phyloP scores from a whole-genome alignment of 2,888 invertebrate species.

The Slavum lentiscoides region DNA sequence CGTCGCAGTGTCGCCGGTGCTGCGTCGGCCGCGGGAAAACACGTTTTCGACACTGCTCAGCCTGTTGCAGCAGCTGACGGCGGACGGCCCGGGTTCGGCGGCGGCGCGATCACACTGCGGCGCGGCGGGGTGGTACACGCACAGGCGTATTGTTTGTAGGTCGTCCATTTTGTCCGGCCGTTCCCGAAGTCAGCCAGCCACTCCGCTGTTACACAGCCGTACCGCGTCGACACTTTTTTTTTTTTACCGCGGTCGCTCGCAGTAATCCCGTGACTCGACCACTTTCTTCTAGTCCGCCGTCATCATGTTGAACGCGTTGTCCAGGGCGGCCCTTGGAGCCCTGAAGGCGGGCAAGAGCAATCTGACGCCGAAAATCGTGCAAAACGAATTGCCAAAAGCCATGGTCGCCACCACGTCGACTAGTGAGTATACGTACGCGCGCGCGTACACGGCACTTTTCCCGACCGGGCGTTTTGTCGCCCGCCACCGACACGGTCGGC shows the following conservation, averaged over 20 bases:
- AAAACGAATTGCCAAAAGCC: constrained; percentile 63
- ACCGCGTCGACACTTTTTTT: neutral
- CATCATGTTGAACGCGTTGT: constrained; percentile 65
- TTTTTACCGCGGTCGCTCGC: constrained; percentile 3
- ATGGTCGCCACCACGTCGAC: constrained; percentile 62
- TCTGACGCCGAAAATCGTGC: constrained; percentile 60
- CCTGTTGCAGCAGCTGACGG: constrained; percentile 8
- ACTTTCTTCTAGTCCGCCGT: too few relatives aligned
- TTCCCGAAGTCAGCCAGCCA: neutral
- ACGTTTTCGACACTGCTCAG: neutral
- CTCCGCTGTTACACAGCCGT: too few relatives aligned
- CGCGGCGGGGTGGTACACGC: neutral
- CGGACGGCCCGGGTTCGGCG: neutral
- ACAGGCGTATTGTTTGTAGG: constrained; percentile 16
- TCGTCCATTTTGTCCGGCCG: constrained; percentile 51
- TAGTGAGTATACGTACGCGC: constrained; percentile 61
- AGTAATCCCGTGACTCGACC: too few relatives aligned
- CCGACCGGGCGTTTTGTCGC: neutral
- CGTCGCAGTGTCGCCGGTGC: constrained; percentile 7
- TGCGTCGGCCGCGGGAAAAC: neutral
- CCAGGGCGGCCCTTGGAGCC: constrained; percentile 65
- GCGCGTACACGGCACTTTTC: too few relatives aligned
- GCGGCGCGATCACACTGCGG: too few relatives aligned
- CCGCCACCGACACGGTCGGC: too few relatives aligned
- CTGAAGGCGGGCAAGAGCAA: constrained; percentile 65